These are phyloP conservation scores for Melanostoma scalare DNA, from an alignment of 2,888 invertebrate species.

Conservation along the genomic window DNA sequence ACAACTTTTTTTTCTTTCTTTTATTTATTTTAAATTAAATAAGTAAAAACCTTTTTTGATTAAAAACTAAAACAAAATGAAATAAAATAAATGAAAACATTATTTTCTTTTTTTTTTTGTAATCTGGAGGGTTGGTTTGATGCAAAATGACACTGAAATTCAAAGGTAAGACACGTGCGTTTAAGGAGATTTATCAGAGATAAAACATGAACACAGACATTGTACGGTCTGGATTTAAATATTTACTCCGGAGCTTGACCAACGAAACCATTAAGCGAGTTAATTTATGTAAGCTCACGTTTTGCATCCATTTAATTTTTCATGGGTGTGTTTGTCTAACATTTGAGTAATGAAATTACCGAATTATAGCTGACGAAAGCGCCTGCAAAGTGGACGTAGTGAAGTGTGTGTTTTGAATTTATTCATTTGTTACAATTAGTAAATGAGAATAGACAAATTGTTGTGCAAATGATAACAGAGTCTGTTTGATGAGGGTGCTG, in stretches of 20 bases:
- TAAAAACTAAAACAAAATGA: slow-evolving; percentile 61
- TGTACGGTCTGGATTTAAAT: too few relatives aligned
- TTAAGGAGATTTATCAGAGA: neutral
- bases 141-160: too few relatives aligned
- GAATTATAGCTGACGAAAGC: too few relatives aligned
- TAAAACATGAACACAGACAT: neutral
- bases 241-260: too few relatives aligned
- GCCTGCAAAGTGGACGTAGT: too few relatives aligned
- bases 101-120: slow-evolving; percentile 44
- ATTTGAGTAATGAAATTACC: slow-evolving; percentile 25
- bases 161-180: too few relatives aligned
- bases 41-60: slow-evolving; percentile 52
- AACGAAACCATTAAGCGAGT: neutral
- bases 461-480: too few relatives aligned
- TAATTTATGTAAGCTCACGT: slow-evolving; percentile 59
- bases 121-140: neutral
- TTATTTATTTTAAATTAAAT: slow-evolving; percentile 61
- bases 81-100: slow-evolving; percentile 44
- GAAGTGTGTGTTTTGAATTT: neutral
- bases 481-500: too few relatives aligned
- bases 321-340: slow-evolving; percentile 12
- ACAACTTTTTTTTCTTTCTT: slow-evolving; percentile 55
- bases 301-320: slow-evolving; percentile 40
- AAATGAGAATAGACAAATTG: too few relatives aligned
- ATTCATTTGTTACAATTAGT: neutral